Evolutionary conservation across 2,797 vertebrate genomes (phyloP).

Genomic region (Bradypus variegatus): DNA sequence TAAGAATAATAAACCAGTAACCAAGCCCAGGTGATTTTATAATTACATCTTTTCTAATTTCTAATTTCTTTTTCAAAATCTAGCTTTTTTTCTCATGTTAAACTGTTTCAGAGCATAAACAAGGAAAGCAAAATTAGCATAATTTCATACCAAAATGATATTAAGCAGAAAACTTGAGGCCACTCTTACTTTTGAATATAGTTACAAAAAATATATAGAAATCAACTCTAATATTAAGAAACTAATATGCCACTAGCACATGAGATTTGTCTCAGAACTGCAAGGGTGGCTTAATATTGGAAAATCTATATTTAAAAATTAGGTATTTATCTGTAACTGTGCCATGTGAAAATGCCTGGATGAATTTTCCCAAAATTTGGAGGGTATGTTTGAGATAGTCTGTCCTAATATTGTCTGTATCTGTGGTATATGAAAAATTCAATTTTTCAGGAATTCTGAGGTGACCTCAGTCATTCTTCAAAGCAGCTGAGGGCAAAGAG

Average conservation of each 20-base stretch:
- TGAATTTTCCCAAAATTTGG: not conserved
- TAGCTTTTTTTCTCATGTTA: not conserved
- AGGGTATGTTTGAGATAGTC: not conserved
- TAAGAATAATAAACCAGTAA: not conserved
- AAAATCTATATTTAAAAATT: not conserved
- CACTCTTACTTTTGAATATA: constrained; percentile 1
- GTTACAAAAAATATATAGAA: not conserved
- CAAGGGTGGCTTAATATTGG: not conserved
- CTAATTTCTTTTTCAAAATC: not conserved
- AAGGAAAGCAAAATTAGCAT: not conserved
- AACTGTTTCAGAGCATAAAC: not conserved
- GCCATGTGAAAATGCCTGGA: not conserved
- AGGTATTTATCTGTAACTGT: not conserved
- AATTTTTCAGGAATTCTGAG: not conserved
- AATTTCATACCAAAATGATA: not conserved
- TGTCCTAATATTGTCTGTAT: not conserved
- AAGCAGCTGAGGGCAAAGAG: not conserved
- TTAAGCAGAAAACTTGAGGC: not conserved
- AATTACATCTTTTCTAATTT: not conserved
- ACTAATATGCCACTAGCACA: not conserved
- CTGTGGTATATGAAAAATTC: not conserved
- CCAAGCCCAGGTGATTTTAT: not conserved
- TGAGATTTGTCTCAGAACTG: not conserved
- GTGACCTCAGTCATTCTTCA: not conserved
- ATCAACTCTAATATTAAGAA: not conserved